Conservation (phyloP, 1,140 invertebrate species). For the Pseudomyrmex cubaensis region DNA sequence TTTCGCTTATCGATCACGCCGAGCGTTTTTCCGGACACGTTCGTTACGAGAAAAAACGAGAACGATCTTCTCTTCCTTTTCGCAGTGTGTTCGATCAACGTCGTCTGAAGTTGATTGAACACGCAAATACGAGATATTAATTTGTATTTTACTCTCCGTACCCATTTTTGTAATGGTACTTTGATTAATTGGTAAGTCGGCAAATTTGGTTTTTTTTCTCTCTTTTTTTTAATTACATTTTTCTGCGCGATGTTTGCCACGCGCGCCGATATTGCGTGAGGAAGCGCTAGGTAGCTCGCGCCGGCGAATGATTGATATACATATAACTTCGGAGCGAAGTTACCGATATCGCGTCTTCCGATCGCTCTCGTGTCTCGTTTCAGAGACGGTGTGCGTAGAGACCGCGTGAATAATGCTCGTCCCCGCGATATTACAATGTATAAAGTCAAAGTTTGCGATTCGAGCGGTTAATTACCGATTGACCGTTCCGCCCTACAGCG, state of each 20-base stretch:
- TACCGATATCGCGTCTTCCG: not conserved
- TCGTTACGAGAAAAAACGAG: conserved; percentile 11
- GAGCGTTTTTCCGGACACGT: not conserved
- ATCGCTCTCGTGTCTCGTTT: not conserved
- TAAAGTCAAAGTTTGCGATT: conserved; percentile 60
- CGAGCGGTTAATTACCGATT: conserved; percentile 58
- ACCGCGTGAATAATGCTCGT: conserved; percentile 25
- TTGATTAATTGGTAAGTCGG: not conserved
- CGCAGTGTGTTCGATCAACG: conserved; percentile 20
- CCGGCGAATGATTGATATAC: no score
- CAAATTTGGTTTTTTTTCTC: not conserved
- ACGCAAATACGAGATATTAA: conserved; percentile 26
- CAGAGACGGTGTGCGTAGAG: not conserved
- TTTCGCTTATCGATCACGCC: conserved; percentile 39
- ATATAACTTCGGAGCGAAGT: no score
- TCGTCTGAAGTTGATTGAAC: conserved; percentile 26
- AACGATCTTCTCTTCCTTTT: conserved; percentile 1
- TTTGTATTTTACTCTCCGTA: not conserved
- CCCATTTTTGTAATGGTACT: conserved; percentile 11
- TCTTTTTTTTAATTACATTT: not conserved
- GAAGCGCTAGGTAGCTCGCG: no score
- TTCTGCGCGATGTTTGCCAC: no score
- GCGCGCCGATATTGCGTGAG: no score
- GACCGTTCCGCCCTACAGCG: conserved; percentile 56
- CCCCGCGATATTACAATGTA: conserved; percentile 47